Percentiles rank a stretch among this genome's conserved stretches.
phyloP scores from a whole-genome alignment of 2,797 vertebrate species.

The Acestrorhynchus altus region DNA sequence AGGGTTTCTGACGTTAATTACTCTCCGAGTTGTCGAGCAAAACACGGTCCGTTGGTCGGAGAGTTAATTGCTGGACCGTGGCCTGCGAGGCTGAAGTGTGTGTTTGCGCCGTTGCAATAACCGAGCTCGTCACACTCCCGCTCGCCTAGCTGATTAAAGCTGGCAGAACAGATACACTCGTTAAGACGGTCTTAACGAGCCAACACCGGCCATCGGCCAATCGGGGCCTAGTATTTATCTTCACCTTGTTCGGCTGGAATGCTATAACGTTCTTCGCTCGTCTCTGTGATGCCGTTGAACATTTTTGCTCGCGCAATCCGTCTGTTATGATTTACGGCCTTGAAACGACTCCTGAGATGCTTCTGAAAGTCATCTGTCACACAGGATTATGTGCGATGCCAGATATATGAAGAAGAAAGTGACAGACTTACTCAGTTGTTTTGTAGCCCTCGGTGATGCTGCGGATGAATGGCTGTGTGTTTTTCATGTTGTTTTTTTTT shows the following conservation, averaged over 20 bases:
- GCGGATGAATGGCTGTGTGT: conserved; percentile 44
- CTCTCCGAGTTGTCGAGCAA: background rate
- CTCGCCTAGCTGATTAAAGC: conserved; percentile 41
- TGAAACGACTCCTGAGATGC: conserved; percentile 43
- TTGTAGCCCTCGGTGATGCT: conserved; percentile 32
- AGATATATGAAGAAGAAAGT: conserved; percentile 52
- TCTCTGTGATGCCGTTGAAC: background rate
- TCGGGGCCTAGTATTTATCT: conserved; percentile 31
- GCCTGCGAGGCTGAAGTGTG: background rate
- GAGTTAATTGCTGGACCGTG: conserved; percentile 43
- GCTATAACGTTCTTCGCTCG: conserved; percentile 34
- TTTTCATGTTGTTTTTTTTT: background rate
- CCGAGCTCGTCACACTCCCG: conserved; percentile 27
- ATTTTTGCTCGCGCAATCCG: background rate
- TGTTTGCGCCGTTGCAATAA: conserved; percentile 41
- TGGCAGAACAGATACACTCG: conserved; percentile 42
- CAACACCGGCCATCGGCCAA: conserved; percentile 34
- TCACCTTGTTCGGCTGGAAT: conserved; percentile 22
- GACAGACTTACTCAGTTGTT: conserved; percentile 49
- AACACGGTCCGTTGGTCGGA: conserved; percentile 15
- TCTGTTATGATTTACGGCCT: conserved; percentile 30
- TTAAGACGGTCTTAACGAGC: conserved; percentile 26
- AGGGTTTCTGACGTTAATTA: conserved; percentile 24
- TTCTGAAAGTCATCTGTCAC: conserved; percentile 59
- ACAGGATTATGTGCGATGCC: conserved; percentile 49